Evolutionary conservation across 2,113 vertebrate species (phyloP).

Genomic region (Thunnus maccoyii): DNA sequence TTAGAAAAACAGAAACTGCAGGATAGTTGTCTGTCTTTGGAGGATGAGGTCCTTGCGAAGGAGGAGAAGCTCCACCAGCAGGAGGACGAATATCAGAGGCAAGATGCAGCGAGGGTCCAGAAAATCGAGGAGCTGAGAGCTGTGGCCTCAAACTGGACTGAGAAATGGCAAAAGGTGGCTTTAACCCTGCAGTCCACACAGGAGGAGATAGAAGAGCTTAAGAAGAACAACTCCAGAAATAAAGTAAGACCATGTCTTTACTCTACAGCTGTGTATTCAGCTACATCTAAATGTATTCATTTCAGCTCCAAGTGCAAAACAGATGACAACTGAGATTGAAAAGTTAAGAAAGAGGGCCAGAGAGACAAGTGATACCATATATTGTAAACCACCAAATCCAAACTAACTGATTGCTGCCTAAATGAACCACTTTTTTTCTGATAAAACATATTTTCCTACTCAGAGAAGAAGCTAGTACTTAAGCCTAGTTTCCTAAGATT

Average conservation of each 20-base stretch:
- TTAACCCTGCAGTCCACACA: conserved; percentile 76
- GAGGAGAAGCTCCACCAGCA: conserved; percentile 58
- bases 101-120: conserved; percentile 51
- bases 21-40: conserved; percentile 60
- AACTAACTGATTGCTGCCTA: neutral
- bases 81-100: conserved; percentile 59
- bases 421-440: neutral
- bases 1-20: conserved; percentile 76
- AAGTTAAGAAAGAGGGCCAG: conserved; percentile 54
- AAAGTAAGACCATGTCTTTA: conserved; percentile 39
- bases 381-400: neutral
- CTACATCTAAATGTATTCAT: neutral
- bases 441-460: conserved; percentile 5
- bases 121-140: conserved; percentile 72
- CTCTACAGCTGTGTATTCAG: neutral
- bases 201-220: conserved; percentile 72
- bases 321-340: conserved; percentile 34
- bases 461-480: conserved; percentile 41
- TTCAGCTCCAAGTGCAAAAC: conserved; percentile 38
- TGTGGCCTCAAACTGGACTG: conserved; percentile 78
- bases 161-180: conserved; percentile 79
- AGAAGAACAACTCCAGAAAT: conserved; percentile 42
- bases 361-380: conserved; percentile 61
- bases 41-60: conserved; percentile 62
- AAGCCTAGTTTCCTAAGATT: too few species aligned